Base-by-base conservation (phyloP, 2,797 vertebrate genomes). In the Clamator glandarius region DNA sequence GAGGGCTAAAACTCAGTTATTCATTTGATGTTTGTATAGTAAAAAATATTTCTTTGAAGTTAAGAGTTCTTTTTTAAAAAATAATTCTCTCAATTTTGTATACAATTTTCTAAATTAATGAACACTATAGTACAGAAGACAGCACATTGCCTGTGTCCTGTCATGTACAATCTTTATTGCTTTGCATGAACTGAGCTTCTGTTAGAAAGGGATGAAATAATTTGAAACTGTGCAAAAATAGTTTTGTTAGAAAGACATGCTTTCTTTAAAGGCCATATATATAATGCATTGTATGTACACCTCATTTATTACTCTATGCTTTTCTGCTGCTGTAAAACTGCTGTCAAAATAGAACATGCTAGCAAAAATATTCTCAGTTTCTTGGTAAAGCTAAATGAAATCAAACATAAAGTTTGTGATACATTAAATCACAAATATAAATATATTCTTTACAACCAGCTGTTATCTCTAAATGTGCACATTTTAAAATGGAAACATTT, bases 361-460 rank as follows among this genome's bases (percentile, higher is more conserved):
- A 83, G 96, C 91, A 95, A 95, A 97, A 97, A 88, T 89, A 88
- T 91, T 88, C 84, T 87, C 91, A 79, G 52, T 95, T 95, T 97
- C 96, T 96, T 88, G 81, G 91, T 96, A 94, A 97, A 96, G 83
- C 96, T 95, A 96, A 97, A 91, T 96, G 95, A 98, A 97, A 96
- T 93, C 21, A 97, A 98, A 97, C 97, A 93, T 92, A 96, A 98
- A 97, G 94, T 97, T 97, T 97, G 96, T 85, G 96, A 97, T 96
- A 98, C 93, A 97, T 97, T 97, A 97, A 97, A 97, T 97, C 96
- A 97, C 96, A 97, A 97, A 96, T 95, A 97, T 97, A 98, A 98
- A 98, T 97, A 97, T 94, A 93, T 96, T 89, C 96, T 98, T 98
- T 98, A 98, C 93, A 95, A 92, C 96, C 94, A 96, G 96, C 97